These are phyloP conservation scores for Rutpela maculata DNA, from an alignment of 2,888 invertebrate genomes.

Conservation along the genomic window DNA sequence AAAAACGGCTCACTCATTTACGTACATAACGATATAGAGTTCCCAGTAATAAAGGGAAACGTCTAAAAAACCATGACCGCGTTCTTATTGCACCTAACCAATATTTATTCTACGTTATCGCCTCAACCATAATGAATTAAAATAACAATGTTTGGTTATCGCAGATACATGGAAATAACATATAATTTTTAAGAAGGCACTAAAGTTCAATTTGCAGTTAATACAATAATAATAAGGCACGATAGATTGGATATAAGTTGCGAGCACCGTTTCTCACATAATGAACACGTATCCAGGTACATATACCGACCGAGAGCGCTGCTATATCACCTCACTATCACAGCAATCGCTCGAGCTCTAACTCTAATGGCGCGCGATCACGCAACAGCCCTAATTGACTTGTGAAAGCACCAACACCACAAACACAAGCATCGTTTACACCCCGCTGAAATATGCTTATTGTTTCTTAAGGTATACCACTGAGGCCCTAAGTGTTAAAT, in stretches of 20 bases:
- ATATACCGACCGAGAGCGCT: constrained; percentile 46
- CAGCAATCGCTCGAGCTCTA: constrained; percentile 52
- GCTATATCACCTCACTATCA: constrained; percentile 58
- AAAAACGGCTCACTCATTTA: too few species aligned
- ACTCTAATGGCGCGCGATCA: constrained; percentile 70
- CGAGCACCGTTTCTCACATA: constrained; percentile 68
- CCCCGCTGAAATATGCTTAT: constrained; percentile 36
- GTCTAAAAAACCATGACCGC: neutral
- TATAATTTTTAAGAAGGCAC: constrained; percentile 60
- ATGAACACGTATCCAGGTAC: constrained; percentile 66
- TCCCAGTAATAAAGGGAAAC: neutral
- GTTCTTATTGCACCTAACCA: neutral
- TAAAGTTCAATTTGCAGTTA: constrained; percentile 63
- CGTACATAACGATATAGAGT: too few species aligned
- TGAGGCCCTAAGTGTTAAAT: constrained; percentile 41
- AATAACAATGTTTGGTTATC: constrained; percentile 53
- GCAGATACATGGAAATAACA: constrained; percentile 45
- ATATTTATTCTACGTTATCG: constrained; percentile 45
- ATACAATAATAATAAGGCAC: constrained; percentile 65
- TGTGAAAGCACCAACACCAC: constrained; percentile 69
- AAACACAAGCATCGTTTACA: constrained; percentile 33
- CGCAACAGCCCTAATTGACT: constrained; percentile 73
- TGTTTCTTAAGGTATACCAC: constrained; percentile 27
- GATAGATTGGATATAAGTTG: constrained; percentile 59
- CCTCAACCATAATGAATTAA: constrained; percentile 49